These are phyloP conservation scores for Gymnocypris eckloni DNA, from an alignment of 2,797 vertebrate species.

Conservation along the genomic window DNA sequence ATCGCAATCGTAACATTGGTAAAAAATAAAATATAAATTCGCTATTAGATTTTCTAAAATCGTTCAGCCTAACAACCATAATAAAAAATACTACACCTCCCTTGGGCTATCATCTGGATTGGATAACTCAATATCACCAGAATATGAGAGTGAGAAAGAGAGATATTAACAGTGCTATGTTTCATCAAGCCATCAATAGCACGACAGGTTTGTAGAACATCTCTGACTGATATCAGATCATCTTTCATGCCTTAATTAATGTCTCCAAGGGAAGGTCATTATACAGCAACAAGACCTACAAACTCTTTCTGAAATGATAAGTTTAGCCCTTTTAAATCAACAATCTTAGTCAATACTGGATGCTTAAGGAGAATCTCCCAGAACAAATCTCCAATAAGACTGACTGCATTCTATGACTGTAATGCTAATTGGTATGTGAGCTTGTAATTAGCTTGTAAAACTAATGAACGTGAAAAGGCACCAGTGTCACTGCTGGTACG, in stretches of 20 bases:
- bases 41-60: no score
- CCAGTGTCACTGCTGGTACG: slow-evolving; percentile 22
- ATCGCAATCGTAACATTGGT: no score
- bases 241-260: slow-evolving; percentile 21
- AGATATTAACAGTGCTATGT: slow-evolving; percentile 3
- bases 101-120: slow-evolving; percentile 56
- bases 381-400: slow-evolving; percentile 8
- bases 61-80: not conserved
- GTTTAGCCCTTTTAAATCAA: slow-evolving; percentile 8
- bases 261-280: slow-evolving; percentile 1
- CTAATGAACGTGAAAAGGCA: slow-evolving; percentile 47
- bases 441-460: slow-evolving; percentile 47
- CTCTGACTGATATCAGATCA: slow-evolving; percentile 12
- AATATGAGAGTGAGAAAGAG: not conserved
- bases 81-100: slow-evolving; percentile 50
- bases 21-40: no score
- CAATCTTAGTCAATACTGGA: slow-evolving; percentile 1
- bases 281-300: slow-evolving; percentile 1
- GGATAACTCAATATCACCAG: slow-evolving; percentile 19
- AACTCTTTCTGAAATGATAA: slow-evolving; percentile 12
- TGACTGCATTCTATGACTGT: slow-evolving; percentile 26
- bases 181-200: slow-evolving; percentile 22
- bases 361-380: not conserved
- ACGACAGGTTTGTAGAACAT: slow-evolving; percentile 21
- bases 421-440: slow-evolving; percentile 42